phyloP scores from a whole-genome alignment of 2,888 invertebrate species.

The Drosophila emarginata region DNA sequence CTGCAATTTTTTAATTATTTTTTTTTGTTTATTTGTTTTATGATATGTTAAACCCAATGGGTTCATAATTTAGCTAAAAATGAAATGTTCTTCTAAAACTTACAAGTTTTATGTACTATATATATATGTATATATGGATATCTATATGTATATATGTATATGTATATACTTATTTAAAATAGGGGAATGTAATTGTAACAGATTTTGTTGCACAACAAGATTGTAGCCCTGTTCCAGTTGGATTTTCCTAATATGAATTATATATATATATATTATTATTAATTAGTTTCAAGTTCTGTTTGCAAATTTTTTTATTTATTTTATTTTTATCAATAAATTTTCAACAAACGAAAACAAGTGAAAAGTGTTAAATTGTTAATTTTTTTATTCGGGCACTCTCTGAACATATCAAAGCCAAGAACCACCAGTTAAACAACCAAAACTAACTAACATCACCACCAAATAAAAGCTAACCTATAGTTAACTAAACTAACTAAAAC shows the following conservation, averaged over 20 bases:
- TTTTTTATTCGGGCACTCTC: conserved; percentile 14
- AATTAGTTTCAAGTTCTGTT: conserved; percentile 63
- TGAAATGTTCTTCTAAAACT: conserved; percentile 6
- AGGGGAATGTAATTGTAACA: background rate
- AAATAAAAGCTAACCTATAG: conserved; percentile 45
- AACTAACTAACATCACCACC: conserved; percentile 41
- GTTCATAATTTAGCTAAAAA: conserved; percentile 71
- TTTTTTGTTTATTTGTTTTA: conserved; percentile 66
- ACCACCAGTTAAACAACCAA: conserved; percentile 68
- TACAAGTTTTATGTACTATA: background rate
- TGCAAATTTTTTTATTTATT: conserved; percentile 63
- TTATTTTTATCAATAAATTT: conserved; percentile 70
- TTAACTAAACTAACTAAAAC: conserved; percentile 42
- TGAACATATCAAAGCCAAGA: conserved; percentile 29
- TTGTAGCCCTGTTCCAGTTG: background rate
- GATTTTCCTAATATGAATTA: conserved; percentile 23
- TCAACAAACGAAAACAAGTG: conserved; percentile 20
- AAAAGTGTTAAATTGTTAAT: conserved; percentile 22
- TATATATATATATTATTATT: conserved; percentile 35
- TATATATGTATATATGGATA: background rate
- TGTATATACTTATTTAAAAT: background rate
- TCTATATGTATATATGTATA: too few relatives aligned
- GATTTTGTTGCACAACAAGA: background rate
- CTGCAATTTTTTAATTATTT: conserved; percentile 15
- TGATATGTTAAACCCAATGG: conserved; percentile 81